phyloP scores from a whole-genome alignment of 2,113 vertebrate species.

The Dipodomys merriami region DNA sequence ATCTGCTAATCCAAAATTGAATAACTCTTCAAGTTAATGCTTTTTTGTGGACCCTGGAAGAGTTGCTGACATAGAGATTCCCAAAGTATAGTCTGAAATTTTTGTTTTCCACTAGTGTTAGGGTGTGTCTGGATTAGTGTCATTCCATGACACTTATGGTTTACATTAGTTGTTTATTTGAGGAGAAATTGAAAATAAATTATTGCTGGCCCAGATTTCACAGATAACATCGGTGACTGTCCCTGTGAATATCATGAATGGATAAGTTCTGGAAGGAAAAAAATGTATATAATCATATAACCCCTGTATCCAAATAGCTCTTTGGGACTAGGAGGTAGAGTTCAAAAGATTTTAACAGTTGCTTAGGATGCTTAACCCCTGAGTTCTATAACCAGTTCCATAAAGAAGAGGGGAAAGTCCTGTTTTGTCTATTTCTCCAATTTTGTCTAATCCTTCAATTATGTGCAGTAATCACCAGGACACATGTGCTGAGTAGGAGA shows the following conservation, averaged over 20 bases:
- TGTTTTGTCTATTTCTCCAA: background rate
- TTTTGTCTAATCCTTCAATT: too few species aligned
- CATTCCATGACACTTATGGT: conserved; percentile 38
- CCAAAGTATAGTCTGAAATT: conserved; percentile 68
- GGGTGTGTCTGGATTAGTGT: conserved; percentile 66
- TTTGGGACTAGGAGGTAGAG: background rate
- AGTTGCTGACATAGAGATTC: conserved; percentile 66
- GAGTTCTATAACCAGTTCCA: background rate
- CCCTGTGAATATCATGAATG: conserved; percentile 37
- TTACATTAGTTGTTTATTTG: conserved; percentile 66
- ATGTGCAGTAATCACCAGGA: background rate
- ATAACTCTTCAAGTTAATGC: conserved; percentile 68
- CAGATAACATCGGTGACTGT: conserved; percentile 41
- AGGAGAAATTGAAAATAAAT: conserved; percentile 64
- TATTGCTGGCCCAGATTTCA: conserved; percentile 1
- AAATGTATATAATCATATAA: background rate
- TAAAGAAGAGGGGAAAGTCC: background rate
- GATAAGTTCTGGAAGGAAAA: background rate
- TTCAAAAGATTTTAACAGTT: background rate
- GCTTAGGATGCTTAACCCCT: background rate
- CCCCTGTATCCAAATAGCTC: background rate
- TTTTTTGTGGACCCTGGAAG: conserved; percentile 56
- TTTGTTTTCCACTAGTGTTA: conserved; percentile 52
- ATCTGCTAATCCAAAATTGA: conserved; percentile 71
- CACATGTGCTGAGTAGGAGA: background rate